phyloP scores from a whole-genome alignment of 2,797 vertebrate genomes.

The Carcharodon carcharias region DNA sequence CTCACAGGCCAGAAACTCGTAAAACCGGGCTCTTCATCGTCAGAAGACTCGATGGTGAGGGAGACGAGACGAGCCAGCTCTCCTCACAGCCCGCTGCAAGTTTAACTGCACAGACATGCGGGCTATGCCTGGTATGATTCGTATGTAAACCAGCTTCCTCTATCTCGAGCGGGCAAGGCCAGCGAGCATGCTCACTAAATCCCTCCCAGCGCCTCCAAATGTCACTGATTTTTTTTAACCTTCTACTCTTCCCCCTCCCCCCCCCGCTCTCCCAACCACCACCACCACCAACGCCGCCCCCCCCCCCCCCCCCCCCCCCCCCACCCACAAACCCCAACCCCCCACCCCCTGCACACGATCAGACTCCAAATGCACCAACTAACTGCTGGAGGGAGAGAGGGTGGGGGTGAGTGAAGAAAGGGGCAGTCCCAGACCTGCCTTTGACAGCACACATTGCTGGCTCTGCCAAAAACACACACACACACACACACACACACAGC shows the following conservation, averaged over 20 bases:
- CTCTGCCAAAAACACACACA: conserved; percentile 34
- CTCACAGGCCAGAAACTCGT: conserved; percentile 38
- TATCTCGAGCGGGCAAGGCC: conserved; percentile 40
- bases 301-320: too few species aligned
- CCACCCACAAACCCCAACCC: too few species aligned
- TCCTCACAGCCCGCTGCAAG: conserved; percentile 91
- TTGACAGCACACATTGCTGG: conserved; percentile 44
- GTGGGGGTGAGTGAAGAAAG: conserved; percentile 39
- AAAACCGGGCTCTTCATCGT: conserved; percentile 34
- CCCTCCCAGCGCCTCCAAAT: conserved; percentile 67
- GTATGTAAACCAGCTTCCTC: conserved; percentile 60
- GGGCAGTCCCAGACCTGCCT: conserved; percentile 43
- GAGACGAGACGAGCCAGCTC: conserved; percentile 64
- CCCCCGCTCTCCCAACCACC: too few species aligned
- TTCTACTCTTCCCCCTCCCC: too few species aligned
- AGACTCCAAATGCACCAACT: conserved; percentile 51
- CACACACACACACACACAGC: neutral
- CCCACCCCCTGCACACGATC: conserved; percentile 57
- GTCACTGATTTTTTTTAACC: conserved; percentile 57
- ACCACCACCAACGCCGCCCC: too few species aligned
- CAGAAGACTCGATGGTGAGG: conserved; percentile 44
- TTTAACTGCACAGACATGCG: conserved; percentile 77
- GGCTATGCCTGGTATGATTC: conserved; percentile 72
- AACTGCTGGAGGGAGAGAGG: conserved; percentile 43
- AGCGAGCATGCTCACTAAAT: conserved; percentile 66